Percentiles rank a stretch among this genome's conserved stretches.
Conservation (phyloP, 2,113 vertebrate species). For the Alosa alosa region DNA sequence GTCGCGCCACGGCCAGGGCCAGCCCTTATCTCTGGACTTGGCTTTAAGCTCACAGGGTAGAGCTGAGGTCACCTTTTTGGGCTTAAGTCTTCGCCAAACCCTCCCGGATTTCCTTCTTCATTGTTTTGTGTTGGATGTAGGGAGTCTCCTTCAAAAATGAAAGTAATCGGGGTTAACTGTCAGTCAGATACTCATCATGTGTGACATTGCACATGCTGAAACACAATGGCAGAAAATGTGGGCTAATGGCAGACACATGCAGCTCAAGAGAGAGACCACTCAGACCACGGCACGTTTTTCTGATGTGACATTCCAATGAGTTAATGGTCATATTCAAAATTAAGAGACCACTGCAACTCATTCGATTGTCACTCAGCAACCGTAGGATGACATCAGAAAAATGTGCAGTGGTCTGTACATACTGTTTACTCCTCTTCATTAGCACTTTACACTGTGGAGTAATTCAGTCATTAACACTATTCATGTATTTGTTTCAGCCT, state of each 20-base stretch:
- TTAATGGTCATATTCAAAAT: background rate
- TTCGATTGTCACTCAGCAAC: background rate
- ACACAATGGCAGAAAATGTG: background rate
- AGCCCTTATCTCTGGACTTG: constrained; percentile 34
- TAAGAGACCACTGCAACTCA: background rate
- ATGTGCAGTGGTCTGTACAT: background rate
- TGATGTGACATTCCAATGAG: too few species aligned
- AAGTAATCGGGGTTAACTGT: background rate
- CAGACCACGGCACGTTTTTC: too few species aligned
- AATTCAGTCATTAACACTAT: background rate
- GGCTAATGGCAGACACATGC: too few species aligned
- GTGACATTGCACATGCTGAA: background rate
- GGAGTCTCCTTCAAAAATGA: background rate
- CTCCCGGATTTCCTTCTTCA: constrained; percentile 50
- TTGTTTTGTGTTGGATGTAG: constrained; percentile 36
- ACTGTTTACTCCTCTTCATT: background rate
- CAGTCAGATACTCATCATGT: too few species aligned
- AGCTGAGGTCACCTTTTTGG: constrained; percentile 32
- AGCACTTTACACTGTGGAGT: background rate
- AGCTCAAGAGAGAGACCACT: too few species aligned
- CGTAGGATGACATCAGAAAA: too few species aligned
- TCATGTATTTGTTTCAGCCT: background rate
- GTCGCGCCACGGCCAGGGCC: background rate
- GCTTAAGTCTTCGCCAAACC: constrained; percentile 26
- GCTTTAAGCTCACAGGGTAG: constrained; percentile 26